Conservation (phyloP, 2,113 vertebrate genomes). For the Epinephelus lanceolatus region DNA sequence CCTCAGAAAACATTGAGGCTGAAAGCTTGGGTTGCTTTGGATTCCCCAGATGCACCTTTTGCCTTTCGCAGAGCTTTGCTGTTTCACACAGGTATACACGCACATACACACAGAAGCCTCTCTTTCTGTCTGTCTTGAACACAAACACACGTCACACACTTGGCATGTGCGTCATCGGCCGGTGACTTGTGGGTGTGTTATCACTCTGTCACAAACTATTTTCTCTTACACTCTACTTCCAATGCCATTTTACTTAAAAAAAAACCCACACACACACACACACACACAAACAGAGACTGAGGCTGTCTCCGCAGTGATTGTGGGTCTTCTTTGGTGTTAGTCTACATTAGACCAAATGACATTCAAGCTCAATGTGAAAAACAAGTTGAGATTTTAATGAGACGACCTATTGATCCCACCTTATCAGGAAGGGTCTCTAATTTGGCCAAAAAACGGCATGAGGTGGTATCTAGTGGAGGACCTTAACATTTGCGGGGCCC, state of each 20-base stretch:
- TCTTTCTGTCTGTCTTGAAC: neutral
- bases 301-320: neutral
- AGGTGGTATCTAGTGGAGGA: neutral
- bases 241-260: slow-evolving; percentile 2
- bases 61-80: slow-evolving; percentile 41
- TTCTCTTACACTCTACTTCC: slow-evolving; percentile 8
- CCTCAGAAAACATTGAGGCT: slow-evolving; percentile 48
- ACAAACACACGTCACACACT: slow-evolving; percentile 10
- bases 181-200: neutral
- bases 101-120: neutral
- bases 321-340: slow-evolving; percentile 8
- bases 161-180: slow-evolving; percentile 26
- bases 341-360: slow-evolving; percentile 36
- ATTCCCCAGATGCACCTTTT: slow-evolving; percentile 62
- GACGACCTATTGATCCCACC: slow-evolving; percentile 39
- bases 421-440: slow-evolving; percentile 36
- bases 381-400: slow-evolving; percentile 53
- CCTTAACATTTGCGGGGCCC: neutral
- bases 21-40: slow-evolving; percentile 53
- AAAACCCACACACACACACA: neutral
- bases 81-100: slow-evolving; percentile 8
- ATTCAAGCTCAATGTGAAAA: slow-evolving; percentile 29
- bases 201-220: slow-evolving; percentile 46
- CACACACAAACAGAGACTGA: neutral
- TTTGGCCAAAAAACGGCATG: slow-evolving; percentile 4